These are phyloP conservation scores for Aphaenogaster ashmeadi DNA, from an alignment of 1,140 invertebrate genomes.

Conservation along the genomic window DNA sequence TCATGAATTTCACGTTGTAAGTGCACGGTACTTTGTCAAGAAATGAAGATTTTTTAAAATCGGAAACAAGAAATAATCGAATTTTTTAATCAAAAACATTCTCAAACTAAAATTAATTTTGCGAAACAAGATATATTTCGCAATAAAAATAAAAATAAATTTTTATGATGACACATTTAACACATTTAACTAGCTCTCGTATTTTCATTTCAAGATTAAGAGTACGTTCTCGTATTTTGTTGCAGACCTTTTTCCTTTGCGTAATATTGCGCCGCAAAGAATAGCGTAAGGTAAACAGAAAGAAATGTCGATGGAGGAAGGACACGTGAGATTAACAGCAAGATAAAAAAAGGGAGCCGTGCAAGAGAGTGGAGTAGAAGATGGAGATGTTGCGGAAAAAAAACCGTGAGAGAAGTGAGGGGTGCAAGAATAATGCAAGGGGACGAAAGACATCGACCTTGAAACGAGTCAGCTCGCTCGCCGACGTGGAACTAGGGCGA, in stretches of 20 bases:
- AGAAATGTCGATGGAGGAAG: constrained; percentile 3
- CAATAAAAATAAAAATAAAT: not conserved
- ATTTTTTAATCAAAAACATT: not conserved
- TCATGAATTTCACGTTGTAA: constrained; percentile 3
- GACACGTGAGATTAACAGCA: not conserved
- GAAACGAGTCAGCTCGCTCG: constrained; percentile 71
- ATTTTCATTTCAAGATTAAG: not conserved
- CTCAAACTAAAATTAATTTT: constrained; percentile 9
- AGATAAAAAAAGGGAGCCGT: not conserved
- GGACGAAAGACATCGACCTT: constrained; percentile 64
- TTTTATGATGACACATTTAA: not conserved
- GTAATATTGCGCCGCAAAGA: constrained; percentile 30
- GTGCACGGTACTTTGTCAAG: not conserved
- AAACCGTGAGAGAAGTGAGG: not conserved
- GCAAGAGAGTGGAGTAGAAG: not conserved
- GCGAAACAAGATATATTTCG: not conserved
- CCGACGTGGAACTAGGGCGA: constrained; percentile 71
- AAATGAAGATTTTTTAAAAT: not conserved
- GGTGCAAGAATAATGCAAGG: constrained; percentile 20
- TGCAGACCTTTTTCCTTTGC: not conserved
- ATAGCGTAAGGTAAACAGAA: not conserved
- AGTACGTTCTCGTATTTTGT: not conserved
- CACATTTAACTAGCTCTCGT: too few species aligned
- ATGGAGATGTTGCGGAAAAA: not conserved
- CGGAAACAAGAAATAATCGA: not conserved